A percentile compares a stretch with the other conserved stretches of the same genome.
Evolutionary conservation across 64 coral and sea anemone genomes (phyloP).

Genomic region (Pocillopora verrucosa): DNA sequence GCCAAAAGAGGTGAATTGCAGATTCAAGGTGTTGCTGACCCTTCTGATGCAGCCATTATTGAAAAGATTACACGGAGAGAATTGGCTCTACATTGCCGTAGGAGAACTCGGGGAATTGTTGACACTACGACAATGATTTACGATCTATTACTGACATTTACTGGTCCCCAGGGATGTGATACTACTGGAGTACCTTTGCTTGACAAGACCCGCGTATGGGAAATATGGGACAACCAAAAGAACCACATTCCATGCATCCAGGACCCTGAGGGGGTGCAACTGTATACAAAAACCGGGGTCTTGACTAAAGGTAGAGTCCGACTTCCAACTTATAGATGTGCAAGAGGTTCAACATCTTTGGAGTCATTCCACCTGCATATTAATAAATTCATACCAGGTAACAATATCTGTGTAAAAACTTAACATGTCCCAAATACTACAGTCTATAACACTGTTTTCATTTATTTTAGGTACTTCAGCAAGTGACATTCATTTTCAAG

Average conservation of each 20-base stretch:
- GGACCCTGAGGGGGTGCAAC: constrained; percentile 25
- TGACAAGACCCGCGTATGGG: constrained; percentile 39
- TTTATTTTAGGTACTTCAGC: constrained; percentile 24
- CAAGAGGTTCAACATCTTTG: constrained; percentile 48
- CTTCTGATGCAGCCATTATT: background rate
- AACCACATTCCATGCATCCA: constrained; percentile 44
- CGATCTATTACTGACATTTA: constrained; percentile 11
- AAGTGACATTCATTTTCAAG: constrained; percentile 60
- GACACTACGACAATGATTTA: background rate
- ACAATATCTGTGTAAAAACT: background rate
- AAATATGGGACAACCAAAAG: constrained; percentile 50
- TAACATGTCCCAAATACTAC: background rate
- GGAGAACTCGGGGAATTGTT: constrained; percentile 16
- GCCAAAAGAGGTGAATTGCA: constrained; percentile 3
- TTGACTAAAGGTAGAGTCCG: constrained; percentile 7
- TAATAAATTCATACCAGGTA: constrained; percentile 64
- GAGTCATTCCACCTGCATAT: constrained; percentile 78
- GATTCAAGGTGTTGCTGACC: background rate
- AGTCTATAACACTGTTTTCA: background rate
- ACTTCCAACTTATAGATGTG: constrained; percentile 57
- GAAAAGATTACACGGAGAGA: constrained; percentile 24
- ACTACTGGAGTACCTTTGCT: constrained; percentile 60
- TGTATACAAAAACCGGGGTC: constrained; percentile 42
- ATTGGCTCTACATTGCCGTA: constrained; percentile 32
- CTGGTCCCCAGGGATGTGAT: constrained; percentile 34